Base-by-base conservation (phyloP, 2,888 invertebrate genomes). In the Melanargia galathea region DNA sequence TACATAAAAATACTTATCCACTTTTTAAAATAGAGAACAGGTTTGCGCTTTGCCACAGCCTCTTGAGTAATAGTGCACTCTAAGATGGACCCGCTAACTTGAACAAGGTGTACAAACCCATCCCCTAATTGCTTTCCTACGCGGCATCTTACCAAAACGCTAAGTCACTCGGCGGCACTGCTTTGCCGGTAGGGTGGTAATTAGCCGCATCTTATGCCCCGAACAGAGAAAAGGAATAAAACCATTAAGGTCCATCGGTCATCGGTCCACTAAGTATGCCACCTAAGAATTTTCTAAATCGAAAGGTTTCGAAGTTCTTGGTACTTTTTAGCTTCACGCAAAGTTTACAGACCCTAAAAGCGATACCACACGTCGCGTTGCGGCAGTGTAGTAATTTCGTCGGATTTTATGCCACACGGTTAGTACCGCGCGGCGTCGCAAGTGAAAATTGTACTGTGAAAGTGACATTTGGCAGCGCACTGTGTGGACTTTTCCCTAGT, bases 101-200 rank as follows among this genome's bases (percentile, higher is more conserved):
- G 52, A 52, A 52, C 35, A 20, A 33, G 35, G 33, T 52, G 18
- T 20, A 52, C 52, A 18, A 52, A 35, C 52, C 13, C 35, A 52
- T 52, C 52, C 35, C 52, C 52, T 52, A 52, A 52, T 52, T 52
- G 52, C 52, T 52, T 56, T 45, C 26, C 43, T 43, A 56, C 26
- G 30, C 45, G 26, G 26, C 56, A 43, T 43, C 43, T 26, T 45
- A 56, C 30, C 30, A 30, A 45, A 56, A 45, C 26, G 43, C 56
- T 40, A 45, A 56, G 30, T 56, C 43, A 43, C 30, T 45, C 18
- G 24, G 26, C 56, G 56, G 56, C 43, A 45, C 45, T 11, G 30
- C 43, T 56, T 43, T 30, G 40, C 18, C 13, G 43, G 26, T 56
- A 56, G 56, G 56, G 56, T 56, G 56, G 56, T 43, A 56, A 56